These are phyloP conservation scores for Sycophila texana DNA, from an alignment of 2,888 invertebrate genomes.

Conservation along the genomic window DNA sequence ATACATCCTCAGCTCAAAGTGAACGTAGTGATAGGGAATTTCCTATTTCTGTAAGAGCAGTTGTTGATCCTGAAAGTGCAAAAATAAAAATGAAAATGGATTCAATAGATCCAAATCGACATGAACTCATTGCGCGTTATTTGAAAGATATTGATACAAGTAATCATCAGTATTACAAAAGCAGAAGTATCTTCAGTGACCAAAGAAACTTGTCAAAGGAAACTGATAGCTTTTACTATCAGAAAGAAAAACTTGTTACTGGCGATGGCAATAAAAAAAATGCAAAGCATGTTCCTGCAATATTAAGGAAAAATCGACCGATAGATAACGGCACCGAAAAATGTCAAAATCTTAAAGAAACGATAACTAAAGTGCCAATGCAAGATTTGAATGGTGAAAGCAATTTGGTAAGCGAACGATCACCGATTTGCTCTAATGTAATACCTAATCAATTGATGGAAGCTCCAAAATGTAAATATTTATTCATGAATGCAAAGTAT, in stretches of 20 bases:
- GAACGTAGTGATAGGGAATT: slow-evolving; percentile 26
- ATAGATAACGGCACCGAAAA: slow-evolving; percentile 29
- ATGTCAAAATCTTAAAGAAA: slow-evolving; percentile 12
- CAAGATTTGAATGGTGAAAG: slow-evolving; percentile 20
- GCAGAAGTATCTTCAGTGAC: neutral
- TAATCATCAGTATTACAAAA: slow-evolving; percentile 24
- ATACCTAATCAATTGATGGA: slow-evolving; percentile 37
- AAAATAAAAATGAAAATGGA: slow-evolving; percentile 39
- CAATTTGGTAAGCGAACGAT: slow-evolving; percentile 34
- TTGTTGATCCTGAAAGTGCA: slow-evolving; percentile 36
- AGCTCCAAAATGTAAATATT: slow-evolving; percentile 54
- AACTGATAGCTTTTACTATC: neutral
- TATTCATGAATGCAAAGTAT: slow-evolving; percentile 54
- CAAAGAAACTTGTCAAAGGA: neutral
- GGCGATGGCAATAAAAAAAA: slow-evolving; percentile 32
- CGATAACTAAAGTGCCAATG: neutral
- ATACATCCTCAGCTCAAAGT: slow-evolving; percentile 23
- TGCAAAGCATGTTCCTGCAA: slow-evolving; percentile 51
- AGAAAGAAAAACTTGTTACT: slow-evolving; percentile 28
- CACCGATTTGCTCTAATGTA: slow-evolving; percentile 33
- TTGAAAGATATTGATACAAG: slow-evolving; percentile 48
- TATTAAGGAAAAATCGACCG: slow-evolving; percentile 53
- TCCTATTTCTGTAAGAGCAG: slow-evolving; percentile 47
- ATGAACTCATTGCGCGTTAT: slow-evolving; percentile 52
- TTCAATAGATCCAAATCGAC: slow-evolving; percentile 46